Base-by-base conservation (phyloP, 1,140 invertebrate species). In the Ericerus pela region DNA sequence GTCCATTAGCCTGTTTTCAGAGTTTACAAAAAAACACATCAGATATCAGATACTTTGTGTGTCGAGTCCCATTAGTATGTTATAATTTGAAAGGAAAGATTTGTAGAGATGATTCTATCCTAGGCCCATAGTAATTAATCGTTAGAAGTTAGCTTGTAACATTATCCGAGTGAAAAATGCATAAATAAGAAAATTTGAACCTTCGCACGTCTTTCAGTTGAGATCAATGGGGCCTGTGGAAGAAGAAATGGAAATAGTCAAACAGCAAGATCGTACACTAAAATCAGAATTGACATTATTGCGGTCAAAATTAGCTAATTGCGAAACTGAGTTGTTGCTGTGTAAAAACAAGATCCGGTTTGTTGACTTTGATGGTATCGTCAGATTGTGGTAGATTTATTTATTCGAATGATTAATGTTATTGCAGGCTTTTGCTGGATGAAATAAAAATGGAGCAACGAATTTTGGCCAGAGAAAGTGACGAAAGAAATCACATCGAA, bases 261-360 rank as follows among this genome's bases (percentile, higher is more conserved):
- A 82, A 63, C 84, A 91, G 62, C 83, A 88, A 67, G 87, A 89
- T 65, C 86, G 88, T 70, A 86, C 84, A 0, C 66, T 91, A 0
- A 85, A 86, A 65, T 87, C 83, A 0, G 87, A 92, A 73, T 81
- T 91, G 59, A 84, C 84, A 1, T 68, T 88, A 37, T 71, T 91
- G 30, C 73, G 85, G 57, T 86, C 84, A 0, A 89, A 90, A 66
- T 68, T 92, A 53, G 82, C 82, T 0, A 88, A 89, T 68, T 88
- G 86, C 66, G 88, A 92, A 72, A 88, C 84, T 0, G 86, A 93
- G 69, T 68, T 92, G 52, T 67, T 88, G 56, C 84, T 90, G 61
- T 90, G 87, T 69, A 88, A 88, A 73, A 91, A 85, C 66, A 88
- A 87, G 72, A 89, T 88, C 61, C 77, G 84, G 69, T 80, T 79